Base-by-base conservation (phyloP, 2,113 vertebrate species). In the Ranitomeya imitator region DNA sequence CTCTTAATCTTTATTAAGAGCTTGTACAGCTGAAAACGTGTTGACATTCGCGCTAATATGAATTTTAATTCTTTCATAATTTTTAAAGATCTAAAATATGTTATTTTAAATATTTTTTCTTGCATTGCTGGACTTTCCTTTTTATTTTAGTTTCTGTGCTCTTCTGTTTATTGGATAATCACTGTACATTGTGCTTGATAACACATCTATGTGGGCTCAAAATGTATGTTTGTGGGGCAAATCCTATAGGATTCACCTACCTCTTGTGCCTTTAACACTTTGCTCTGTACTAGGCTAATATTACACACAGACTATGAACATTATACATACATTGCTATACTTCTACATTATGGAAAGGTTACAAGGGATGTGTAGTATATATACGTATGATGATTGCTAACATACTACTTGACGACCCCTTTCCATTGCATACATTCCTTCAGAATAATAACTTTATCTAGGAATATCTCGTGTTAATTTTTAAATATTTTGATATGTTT, bases 111-210 rank as follows among this genome's bases (percentile, higher is more conserved):
- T 45, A 45, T 45, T 45, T 4, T 45, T 45, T 45, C 37, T 45
- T 45, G 37, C 37, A 45, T 45, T 45, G 37, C 37, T 45, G 37
- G 37, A 45, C 5, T 45, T 45, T 45, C 37, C 37, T 45, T 45
- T 45, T 45, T 45, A 54, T 52, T 65, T 3, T 84, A 78, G 51
- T 55, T 3, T 84, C 59, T 87, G 81, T 88, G 81, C 81, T 84
- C 78, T 88, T 74, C 54, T 61, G 52, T 60, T 19, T 57, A 74
- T 74, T 57, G 54, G 45, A 21, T 54, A 10, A 65, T 7, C 12
- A 78, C 57, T 88, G 69, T 85, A 88, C 71, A 85, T 88, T 88
- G 87, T 88, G 87, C 87, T 88, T 88, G 37, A 15, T 7, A 69
- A 85, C 60, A 60, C 60, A 60, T 63, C 23, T 71, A 23, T 31